Evolutionary conservation across 2,797 vertebrate species (phyloP).

Genomic region (Sebastiscus tertius): DNA sequence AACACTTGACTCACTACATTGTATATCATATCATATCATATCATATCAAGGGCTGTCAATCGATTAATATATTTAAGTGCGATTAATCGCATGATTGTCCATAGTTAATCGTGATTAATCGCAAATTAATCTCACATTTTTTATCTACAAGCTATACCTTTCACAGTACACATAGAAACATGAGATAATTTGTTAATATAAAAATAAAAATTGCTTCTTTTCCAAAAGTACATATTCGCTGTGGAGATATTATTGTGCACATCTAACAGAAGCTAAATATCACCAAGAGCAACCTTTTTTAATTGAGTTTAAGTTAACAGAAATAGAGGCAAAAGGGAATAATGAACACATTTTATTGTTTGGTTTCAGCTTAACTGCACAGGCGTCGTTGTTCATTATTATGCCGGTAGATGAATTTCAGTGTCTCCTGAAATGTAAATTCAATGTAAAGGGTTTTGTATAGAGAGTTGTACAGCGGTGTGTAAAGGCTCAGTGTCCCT

Average conservation of each 20-base stretch:
- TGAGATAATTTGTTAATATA: not conserved
- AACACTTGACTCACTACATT: no score
- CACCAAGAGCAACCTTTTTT: not conserved
- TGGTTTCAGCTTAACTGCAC: not conserved
- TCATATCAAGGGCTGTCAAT: no score
- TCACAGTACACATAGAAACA: not conserved
- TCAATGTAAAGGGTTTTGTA: not conserved
- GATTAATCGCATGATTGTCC: no score
- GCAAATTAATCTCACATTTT: no score
- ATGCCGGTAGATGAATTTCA: not conserved
- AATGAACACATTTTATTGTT: not conserved
- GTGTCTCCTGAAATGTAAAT: slow-evolving; percentile 14
- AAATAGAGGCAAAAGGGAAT: not conserved
- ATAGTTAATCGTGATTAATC: no score
- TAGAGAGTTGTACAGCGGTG: not conserved
- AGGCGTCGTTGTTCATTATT: not conserved
- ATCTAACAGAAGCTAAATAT: not conserved
- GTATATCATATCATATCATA: no score
- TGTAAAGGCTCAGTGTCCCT: not conserved
- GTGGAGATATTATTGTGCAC: not conserved
- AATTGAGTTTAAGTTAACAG: not conserved
- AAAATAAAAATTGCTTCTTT: not conserved
- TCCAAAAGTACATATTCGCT: not conserved
- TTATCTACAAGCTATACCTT: not conserved
- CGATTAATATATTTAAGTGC: no score